These are phyloP conservation scores for Catocala fraxini DNA, from an alignment of 2,888 invertebrate genomes.

Conservation along the genomic window DNA sequence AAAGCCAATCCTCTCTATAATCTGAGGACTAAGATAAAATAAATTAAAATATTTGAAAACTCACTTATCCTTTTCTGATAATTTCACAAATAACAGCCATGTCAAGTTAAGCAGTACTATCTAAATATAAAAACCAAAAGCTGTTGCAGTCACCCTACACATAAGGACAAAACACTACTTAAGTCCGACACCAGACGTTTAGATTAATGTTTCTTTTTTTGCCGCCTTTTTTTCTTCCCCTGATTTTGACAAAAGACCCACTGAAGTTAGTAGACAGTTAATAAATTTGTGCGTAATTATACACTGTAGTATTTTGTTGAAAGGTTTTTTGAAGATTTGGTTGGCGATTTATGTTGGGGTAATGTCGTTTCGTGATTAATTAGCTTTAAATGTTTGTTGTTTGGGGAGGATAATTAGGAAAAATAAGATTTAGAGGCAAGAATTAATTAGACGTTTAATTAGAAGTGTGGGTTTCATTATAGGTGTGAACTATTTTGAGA, in stretches of 20 bases:
- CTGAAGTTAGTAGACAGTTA: conserved; percentile 63
- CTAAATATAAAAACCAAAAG: conserved; percentile 8
- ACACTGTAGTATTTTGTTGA: conserved; percentile 80
- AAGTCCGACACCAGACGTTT: conserved; percentile 68
- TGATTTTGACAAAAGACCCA: conserved; percentile 59
- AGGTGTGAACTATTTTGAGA: neutral
- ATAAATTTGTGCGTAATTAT: conserved; percentile 83
- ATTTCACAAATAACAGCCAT: no score
- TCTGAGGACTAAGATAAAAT: no score
- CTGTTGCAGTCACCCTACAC: conserved; percentile 44
- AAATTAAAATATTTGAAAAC: no score
- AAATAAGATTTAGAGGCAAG: conserved; percentile 3
- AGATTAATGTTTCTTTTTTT: conserved; percentile 67
- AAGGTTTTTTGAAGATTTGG: conserved; percentile 75
- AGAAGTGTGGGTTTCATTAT: neutral
- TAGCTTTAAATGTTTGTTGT: conserved; percentile 44
- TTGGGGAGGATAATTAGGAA: conserved; percentile 38
- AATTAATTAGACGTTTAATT: neutral
- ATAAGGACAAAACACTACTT: conserved; percentile 69
- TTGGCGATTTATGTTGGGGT: conserved; percentile 72
- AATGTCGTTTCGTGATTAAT: conserved; percentile 48
- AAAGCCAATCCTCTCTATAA: no score
- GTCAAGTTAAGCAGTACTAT: neutral
- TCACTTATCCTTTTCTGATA: no score
- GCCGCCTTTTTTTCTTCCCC: conserved; percentile 13